Evolutionary conservation across 2,888 invertebrate species (phyloP).

Genomic region (Hypomecis punctinalis): DNA sequence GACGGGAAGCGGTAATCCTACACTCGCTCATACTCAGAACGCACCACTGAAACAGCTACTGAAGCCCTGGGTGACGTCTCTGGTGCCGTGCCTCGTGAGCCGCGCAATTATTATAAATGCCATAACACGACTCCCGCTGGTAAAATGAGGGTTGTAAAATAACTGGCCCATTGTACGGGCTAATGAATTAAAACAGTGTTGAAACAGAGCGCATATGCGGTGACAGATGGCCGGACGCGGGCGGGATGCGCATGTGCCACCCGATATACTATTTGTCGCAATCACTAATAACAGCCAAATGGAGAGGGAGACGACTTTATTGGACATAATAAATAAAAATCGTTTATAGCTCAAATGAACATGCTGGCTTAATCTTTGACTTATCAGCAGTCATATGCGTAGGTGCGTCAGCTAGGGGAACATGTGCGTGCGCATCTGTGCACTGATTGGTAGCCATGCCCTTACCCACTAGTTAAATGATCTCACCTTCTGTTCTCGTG

Average conservation of each 20-base stretch:
- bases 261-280: conserved; percentile 74
- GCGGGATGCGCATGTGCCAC: conserved; percentile 73
- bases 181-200: conserved; percentile 82
- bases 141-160: conserved; percentile 61
- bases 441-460: conserved; percentile 66
- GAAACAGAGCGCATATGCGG: conserved; percentile 77
- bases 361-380: conserved; percentile 42
- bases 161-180: conserved; percentile 69
- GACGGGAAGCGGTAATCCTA: conserved; percentile 83
- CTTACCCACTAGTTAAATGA: conserved; percentile 53
- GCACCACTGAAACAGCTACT: conserved; percentile 59
- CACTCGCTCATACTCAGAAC: conserved; percentile 73
- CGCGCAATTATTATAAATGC: conserved; percentile 12
- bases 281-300: conserved; percentile 68
- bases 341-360: conserved; percentile 33
- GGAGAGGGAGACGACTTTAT: conserved; percentile 51
- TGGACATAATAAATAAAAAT: conserved; percentile 50
- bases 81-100: neutral
- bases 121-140: conserved; percentile 24
- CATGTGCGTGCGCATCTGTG: conserved; percentile 76
- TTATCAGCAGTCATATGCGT: conserved; percentile 49
- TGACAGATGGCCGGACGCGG: conserved; percentile 82
- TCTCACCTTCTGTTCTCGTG: conserved; percentile 57
- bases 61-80: conserved; percentile 36
- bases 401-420: conserved; percentile 50